Conservation (phyloP, 1,140 invertebrate genomes). For the Rhopalosiphum padi region DNA sequence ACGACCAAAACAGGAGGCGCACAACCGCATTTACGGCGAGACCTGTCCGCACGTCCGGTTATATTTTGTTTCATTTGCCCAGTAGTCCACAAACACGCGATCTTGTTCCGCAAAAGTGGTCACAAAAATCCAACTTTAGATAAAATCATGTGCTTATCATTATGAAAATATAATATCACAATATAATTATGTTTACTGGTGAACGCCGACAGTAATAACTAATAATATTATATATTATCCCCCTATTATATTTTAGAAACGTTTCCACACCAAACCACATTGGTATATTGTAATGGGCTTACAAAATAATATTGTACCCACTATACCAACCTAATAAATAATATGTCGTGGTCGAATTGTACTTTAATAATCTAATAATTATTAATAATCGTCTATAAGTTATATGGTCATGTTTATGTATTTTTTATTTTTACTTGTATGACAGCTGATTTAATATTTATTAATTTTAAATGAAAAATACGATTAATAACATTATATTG, state of each 20-base stretch:
- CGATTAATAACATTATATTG: neutral
- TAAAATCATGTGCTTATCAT: constrained; percentile 45
- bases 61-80: constrained; percentile 25
- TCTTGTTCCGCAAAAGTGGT: constrained; percentile 56
- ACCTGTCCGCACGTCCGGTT: constrained; percentile 41
- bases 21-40: neutral
- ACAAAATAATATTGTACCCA: neutral
- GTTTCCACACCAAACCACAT: constrained; percentile 21
- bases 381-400: neutral
- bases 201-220: constrained; percentile 9
- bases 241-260: neutral
- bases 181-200: constrained; percentile 46
- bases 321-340: neutral
- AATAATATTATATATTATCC: neutral
- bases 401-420: neutral
- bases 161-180: constrained; percentile 6
- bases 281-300: constrained; percentile 4
- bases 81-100: constrained; percentile 37
- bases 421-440: neutral
- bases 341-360: neutral
- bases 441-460: neutral
- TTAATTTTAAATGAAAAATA: neutral
- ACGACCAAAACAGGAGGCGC: constrained; percentile 41
- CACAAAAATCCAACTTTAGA: constrained; percentile 51
- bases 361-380: neutral